These are phyloP conservation scores for Chromoteleia sp. DNA, from an alignment of 2,888 invertebrate genomes.

Conservation along the genomic window DNA sequence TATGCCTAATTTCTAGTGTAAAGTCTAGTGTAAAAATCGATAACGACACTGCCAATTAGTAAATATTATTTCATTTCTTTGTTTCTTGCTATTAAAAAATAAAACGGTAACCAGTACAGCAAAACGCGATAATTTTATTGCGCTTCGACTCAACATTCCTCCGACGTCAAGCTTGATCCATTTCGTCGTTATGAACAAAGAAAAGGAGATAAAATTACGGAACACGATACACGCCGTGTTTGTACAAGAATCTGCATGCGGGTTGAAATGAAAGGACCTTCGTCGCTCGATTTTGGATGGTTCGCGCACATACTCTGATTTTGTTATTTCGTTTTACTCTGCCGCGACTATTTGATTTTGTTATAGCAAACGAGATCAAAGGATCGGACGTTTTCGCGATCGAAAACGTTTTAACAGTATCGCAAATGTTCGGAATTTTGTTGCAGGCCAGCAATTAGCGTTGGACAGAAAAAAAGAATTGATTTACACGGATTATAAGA, in stretches of 20 bases:
- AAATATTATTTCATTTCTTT: too few species aligned
- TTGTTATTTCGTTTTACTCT: constrained; percentile 23
- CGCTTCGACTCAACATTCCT: not conserved
- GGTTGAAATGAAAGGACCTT: constrained; percentile 45
- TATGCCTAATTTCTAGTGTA: too few species aligned
- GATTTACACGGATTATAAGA: too few species aligned
- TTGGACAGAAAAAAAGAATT: too few species aligned
- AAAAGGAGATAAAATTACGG: constrained; percentile 40
- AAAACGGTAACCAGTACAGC: too few species aligned
- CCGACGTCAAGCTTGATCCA: not conserved
- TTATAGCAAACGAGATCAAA: constrained; percentile 47
- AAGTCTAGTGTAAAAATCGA: too few species aligned
- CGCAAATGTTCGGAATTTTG: constrained; percentile 1
- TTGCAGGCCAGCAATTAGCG: too few species aligned
- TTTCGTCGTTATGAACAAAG: constrained; percentile 30
- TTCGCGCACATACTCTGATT: constrained; percentile 15
- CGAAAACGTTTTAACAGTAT: constrained; percentile 12
- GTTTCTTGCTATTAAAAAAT: too few species aligned
- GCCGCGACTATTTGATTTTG: constrained; percentile 28
- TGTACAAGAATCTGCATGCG: constrained; percentile 60
- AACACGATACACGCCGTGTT: constrained; percentile 39
- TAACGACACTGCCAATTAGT: too few species aligned
- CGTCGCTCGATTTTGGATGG: constrained; percentile 9
- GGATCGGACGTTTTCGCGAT: constrained; percentile 21
- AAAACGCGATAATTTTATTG: not conserved